Percentiles rank a stretch among this genome's conserved stretches.
phyloP scores from a whole-genome alignment of 2,113 vertebrate species.

The Caretta caretta region DNA sequence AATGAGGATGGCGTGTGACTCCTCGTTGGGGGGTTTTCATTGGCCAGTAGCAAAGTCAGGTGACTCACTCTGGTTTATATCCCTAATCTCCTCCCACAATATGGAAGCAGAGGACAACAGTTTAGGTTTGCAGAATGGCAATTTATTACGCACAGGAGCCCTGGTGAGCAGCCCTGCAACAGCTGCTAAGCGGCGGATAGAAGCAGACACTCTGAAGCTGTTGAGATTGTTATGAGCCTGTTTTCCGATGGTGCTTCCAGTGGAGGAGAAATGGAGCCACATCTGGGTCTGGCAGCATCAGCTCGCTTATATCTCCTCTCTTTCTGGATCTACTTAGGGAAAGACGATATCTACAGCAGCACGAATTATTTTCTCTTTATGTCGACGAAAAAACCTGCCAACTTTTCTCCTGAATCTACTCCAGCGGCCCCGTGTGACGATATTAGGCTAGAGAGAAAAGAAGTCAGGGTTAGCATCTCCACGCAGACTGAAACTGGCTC shows the following conservation, averaged over 20 bases:
- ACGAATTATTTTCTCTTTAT: not conserved
- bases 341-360: fast-evolving
- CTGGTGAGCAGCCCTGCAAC: not conserved
- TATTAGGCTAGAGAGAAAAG: not conserved
- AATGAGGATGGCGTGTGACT: not conserved
- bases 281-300: not conserved
- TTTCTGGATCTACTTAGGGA: not conserved
- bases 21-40: not conserved
- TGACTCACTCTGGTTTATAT: not conserved
- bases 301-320: not conserved
- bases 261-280: not conserved
- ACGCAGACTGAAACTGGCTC: fast-evolving
- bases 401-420: not conserved
- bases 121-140: not conserved
- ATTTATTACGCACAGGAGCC: not conserved
- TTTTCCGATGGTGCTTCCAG: too few species aligned
- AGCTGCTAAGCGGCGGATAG: fast-evolving
- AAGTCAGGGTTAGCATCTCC: not conserved
- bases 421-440: not conserved
- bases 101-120: not conserved
- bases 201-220: not conserved
- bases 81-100: not conserved
- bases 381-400: not conserved
- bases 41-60: not conserved
- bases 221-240: not conserved